Percentiles rank a stretch among this genome's conserved stretches.
These are phyloP conservation scores for Liodrosophila aerea DNA, from an alignment of 2,888 invertebrate species.

Conservation along the genomic window DNA sequence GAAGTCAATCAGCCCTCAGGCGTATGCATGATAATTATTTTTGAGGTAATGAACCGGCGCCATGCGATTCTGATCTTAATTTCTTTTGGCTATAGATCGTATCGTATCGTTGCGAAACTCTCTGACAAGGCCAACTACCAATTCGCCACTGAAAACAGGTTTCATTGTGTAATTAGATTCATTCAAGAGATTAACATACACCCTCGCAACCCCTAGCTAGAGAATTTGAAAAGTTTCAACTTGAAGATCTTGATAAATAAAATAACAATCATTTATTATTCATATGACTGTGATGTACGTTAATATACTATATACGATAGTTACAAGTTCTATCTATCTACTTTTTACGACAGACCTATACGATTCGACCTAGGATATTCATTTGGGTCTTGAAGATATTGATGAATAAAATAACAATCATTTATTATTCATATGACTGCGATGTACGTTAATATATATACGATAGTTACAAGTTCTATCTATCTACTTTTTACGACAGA, in stretches of 20 bases:
- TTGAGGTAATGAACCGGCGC: slow-evolving; percentile 7
- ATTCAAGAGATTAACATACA: slow-evolving; percentile 53
- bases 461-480: background rate
- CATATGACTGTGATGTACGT: too few relatives aligned
- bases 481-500: background rate
- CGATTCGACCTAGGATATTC: too few relatives aligned
- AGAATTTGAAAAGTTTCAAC: slow-evolving; percentile 8
- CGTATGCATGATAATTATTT: slow-evolving; percentile 9
- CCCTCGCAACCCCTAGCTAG: slow-evolving; percentile 5
- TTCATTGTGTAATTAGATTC: slow-evolving; percentile 57
- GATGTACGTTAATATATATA: too few relatives aligned
- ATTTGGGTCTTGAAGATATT: slow-evolving; percentile 19
- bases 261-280: slow-evolving; percentile 3
- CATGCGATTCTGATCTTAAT: slow-evolving; percentile 26
- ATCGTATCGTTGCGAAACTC: background rate
- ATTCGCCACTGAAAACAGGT: slow-evolving; percentile 48
- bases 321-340: background rate
- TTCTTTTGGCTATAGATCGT: slow-evolving; percentile 26
- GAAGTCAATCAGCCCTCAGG: background rate
- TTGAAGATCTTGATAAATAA: slow-evolving; percentile 36
- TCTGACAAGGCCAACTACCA: slow-evolving; percentile 38
- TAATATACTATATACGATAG: background rate
- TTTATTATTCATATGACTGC: background rate
- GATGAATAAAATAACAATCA: slow-evolving; percentile 29
- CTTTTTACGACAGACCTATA: background rate